A percentile compares a stretch with the other conserved stretches of the same genome.
These are phyloP conservation scores for Muscina levida DNA, from an alignment of 2,888 invertebrate genomes.

Conservation along the genomic window DNA sequence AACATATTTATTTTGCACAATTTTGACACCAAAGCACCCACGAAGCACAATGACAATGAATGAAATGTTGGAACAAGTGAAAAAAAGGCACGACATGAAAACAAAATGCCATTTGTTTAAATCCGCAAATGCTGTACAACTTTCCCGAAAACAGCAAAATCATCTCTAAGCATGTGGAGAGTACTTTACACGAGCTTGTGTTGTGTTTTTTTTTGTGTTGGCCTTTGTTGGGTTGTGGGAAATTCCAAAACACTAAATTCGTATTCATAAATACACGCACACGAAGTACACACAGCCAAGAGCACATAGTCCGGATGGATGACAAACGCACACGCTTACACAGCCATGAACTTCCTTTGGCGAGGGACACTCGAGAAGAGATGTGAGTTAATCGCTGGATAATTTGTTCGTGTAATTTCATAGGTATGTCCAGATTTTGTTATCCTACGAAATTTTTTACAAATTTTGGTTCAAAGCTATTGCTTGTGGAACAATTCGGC, in stretches of 20 bases:
- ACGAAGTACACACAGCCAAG: not conserved
- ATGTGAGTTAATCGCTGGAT: too few relatives aligned
- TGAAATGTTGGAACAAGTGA: not conserved
- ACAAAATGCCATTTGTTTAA: slow-evolving; percentile 9
- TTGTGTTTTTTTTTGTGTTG: not conserved
- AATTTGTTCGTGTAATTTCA: too few relatives aligned
- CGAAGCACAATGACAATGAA: not conserved
- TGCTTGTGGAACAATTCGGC: too few relatives aligned
- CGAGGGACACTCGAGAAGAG: too few relatives aligned
- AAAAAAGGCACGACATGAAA: not conserved
- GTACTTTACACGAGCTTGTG: not conserved
- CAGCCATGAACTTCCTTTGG: too few relatives aligned
- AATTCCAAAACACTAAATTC: not conserved
- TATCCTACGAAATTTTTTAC: too few relatives aligned
- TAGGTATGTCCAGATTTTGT: too few relatives aligned
- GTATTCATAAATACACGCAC: not conserved
- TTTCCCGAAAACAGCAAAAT: slow-evolving; percentile 15
- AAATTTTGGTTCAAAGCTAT: too few relatives aligned
- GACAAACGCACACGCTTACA: too few relatives aligned
- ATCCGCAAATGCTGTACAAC: not conserved
- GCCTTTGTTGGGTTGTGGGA: too few relatives aligned
- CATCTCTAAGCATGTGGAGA: not conserved
- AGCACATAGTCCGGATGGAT: too few relatives aligned
- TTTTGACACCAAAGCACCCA: slow-evolving; percentile 4
- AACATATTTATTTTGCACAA: slow-evolving; percentile 23